Conservation (phyloP, 1,140 invertebrate genomes). For the Saxidomus purpurata region DNA sequence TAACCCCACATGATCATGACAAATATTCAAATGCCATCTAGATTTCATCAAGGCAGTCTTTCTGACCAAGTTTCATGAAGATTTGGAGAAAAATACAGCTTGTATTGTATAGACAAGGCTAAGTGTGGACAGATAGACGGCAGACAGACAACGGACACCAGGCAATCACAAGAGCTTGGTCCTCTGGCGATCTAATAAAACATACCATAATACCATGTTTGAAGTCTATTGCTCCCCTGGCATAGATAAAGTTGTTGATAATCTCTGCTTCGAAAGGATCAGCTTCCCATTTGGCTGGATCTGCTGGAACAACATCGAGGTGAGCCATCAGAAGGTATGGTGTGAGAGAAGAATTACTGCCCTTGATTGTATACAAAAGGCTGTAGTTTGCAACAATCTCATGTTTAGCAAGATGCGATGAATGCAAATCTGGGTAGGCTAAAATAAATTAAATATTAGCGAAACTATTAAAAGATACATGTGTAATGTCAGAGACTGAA, state of each 20-base stretch:
- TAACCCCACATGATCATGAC: too few species aligned
- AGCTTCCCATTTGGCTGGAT: constrained; percentile 86
- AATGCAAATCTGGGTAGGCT: constrained; percentile 87
- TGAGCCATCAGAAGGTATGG: constrained; percentile 88
- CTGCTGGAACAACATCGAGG: constrained; percentile 89
- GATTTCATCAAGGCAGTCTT: too few species aligned
- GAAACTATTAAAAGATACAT: too few species aligned
- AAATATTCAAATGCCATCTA: too few species aligned
- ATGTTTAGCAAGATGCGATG: constrained; percentile 84
- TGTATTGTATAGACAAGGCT: too few species aligned
- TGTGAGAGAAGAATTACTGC: constrained; percentile 83
- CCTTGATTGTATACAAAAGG: constrained; percentile 86
- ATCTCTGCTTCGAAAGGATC: constrained; percentile 88
- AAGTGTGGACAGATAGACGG: too few species aligned
- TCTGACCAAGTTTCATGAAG: too few species aligned
- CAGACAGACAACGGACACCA: too few species aligned
- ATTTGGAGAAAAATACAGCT: too few species aligned
- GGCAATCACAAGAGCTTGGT: too few species aligned
- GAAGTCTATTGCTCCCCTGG: constrained; percentile 88
- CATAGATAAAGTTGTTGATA: constrained; percentile 88
- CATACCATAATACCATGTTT: constrained; percentile 88
- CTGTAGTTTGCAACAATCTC: constrained; percentile 88
- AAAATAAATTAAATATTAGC: constrained; percentile 77
- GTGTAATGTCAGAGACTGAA: too few species aligned
- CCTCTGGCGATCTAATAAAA: too few species aligned